Evolutionary conservation across 1,140 invertebrate species (phyloP).

Genomic region (Acromyrmex heyeri): DNA sequence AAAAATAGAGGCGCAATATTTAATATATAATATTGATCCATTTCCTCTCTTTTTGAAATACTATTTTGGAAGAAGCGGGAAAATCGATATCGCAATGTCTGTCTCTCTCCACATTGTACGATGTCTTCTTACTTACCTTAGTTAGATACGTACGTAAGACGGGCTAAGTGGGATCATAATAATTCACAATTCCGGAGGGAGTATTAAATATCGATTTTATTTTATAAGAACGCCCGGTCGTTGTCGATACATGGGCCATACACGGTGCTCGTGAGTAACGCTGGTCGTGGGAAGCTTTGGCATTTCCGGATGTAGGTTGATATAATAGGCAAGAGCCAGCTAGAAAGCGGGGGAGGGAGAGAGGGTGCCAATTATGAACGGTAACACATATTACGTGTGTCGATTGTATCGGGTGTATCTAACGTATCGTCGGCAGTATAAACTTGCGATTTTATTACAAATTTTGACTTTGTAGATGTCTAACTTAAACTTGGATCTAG

Average conservation of each 20-base stretch:
- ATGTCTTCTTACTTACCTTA: background rate
- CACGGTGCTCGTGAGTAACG: constrained; percentile 66
- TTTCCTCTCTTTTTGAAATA: constrained; percentile 3
- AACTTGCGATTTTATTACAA: constrained; percentile 45
- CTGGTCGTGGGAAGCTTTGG: constrained; percentile 78
- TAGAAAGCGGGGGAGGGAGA: constrained; percentile 21
- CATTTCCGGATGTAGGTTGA: constrained; percentile 82
- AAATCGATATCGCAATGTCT: constrained; percentile 7
- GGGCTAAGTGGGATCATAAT: constrained; percentile 34
- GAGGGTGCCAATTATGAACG: constrained; percentile 72
- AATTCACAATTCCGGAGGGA: constrained; percentile 23
- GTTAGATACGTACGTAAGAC: constrained; percentile 3
- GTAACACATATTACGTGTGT: constrained; percentile 76
- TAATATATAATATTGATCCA: constrained; percentile 11
- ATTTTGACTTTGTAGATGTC: background rate
- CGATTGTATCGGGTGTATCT: constrained; percentile 64
- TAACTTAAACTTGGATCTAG: background rate
- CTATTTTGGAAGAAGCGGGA: background rate
- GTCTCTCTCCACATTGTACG: background rate
- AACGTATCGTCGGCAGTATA: constrained; percentile 32
- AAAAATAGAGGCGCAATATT: constrained; percentile 14
- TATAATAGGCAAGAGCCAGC: constrained; percentile 77
- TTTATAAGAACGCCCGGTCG: constrained; percentile 14
- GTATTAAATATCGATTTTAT: constrained; percentile 48
- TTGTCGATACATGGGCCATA: constrained; percentile 35